Conservation (phyloP, 2,113 vertebrate genomes). For the Todiramphus saurophagus region DNA sequence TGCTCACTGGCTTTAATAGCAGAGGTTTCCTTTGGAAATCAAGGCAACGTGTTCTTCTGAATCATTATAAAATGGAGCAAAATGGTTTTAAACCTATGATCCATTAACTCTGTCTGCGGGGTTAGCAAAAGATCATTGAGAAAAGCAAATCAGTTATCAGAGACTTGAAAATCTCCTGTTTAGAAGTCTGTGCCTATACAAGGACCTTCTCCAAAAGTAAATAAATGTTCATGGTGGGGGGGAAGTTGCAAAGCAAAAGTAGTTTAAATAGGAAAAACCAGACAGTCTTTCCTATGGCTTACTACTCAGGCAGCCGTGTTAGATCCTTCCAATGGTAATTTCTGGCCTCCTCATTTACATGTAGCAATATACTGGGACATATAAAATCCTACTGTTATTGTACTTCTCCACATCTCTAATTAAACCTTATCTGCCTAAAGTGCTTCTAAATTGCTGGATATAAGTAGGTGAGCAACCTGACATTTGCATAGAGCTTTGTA, state of each 20-base stretch:
- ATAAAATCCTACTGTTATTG: slow-evolving; percentile 20
- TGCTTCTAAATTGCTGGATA: background rate
- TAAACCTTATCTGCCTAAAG: slow-evolving; percentile 39
- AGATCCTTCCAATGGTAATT: background rate
- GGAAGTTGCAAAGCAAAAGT: background rate
- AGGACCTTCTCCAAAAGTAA: background rate
- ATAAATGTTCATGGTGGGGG: background rate
- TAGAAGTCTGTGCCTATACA: background rate
- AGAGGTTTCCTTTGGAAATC: background rate
- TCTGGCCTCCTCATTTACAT: background rate
- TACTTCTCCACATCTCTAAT: slow-evolving; percentile 7
- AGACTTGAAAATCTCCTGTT: background rate
- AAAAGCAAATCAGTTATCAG: background rate
- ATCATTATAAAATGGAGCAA: background rate
- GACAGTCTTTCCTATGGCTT: background rate
- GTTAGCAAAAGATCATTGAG: background rate
- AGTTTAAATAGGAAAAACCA: background rate
- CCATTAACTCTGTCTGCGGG: background rate
- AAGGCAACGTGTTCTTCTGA: background rate
- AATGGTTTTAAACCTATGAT: background rate
- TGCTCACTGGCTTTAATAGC: background rate
- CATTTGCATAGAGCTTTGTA: slow-evolving; percentile 41
- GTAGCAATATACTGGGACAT: background rate
- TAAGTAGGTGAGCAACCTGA: background rate
- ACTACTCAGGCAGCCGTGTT: background rate